Evolutionary conservation across 1,140 invertebrate genomes (phyloP), one percentile per base, ranked within the genome.

Genomic region (Zaprionus ornatus): DNA sequence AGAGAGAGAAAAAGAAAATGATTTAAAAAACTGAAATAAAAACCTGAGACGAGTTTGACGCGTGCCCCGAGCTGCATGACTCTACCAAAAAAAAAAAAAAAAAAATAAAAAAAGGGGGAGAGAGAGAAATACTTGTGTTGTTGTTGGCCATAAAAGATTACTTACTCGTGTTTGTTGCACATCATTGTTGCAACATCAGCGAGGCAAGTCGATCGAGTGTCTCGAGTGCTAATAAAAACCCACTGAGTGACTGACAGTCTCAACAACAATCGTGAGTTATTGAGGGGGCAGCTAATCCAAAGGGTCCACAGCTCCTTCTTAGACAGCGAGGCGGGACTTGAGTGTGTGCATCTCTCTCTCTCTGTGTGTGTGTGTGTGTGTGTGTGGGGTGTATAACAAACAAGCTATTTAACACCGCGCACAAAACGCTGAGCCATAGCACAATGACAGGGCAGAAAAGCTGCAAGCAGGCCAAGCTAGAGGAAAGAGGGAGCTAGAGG

Each of bases 161-260:
- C 40, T 45, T 45, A 45, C 40, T 45, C 40, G 40, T 7, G 32
- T 74, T 87, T 87, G 81, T 84, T 82, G 66, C 80, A 69, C 75
- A 84, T 91, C 90, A 91, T 91, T 91, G 82, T 91, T 91, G 90
- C 90, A 91, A 91, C 90, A 91, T 91, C 80, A 91, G 80, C 84
- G 64, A 59, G 27, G 15, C 54, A 56, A 74, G 77, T 70, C 74
- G 77, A 85, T 85, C 77, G 74, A 80, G 52, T 64, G 62, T 55
- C 57, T 61, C 63, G 35, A 87, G 83, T 87, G 83, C 83, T 81
- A 88, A 88, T 90, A 88, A 87, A 88, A 88, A 79, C 80, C 77
- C 68, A 79, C 77, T 70, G 80, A 84, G 68, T 87, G 84, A 87
- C 83, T 88, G 83, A 87, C 84, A 87, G 79, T 88, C 84, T 86